Conservation (phyloP, 2,113 vertebrate species). For the Hypocryptadius cinnamomeus region DNA sequence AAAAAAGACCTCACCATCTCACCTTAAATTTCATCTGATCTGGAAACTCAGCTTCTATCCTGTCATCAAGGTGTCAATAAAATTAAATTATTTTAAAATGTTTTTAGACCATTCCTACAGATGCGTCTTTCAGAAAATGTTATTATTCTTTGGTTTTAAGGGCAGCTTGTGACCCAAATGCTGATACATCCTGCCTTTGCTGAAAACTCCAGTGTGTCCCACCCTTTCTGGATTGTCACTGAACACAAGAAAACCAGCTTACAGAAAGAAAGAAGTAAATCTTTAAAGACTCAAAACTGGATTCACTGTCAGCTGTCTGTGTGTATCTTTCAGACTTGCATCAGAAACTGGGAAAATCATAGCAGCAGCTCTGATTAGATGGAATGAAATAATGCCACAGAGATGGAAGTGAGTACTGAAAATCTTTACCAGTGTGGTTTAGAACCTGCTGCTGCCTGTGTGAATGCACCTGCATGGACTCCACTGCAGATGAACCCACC, state of each 20-base stretch:
- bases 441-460: neutral
- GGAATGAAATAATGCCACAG: neutral
- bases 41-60: neutral
- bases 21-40: neutral
- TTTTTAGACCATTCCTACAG: neutral
- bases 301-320: neutral
- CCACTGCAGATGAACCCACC: neutral
- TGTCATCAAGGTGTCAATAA: neutral
- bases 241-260: neutral
- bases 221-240: neutral
- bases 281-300: neutral
- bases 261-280: neutral
- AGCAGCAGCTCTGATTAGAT: neutral
- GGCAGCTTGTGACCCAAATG: neutral
- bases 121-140: neutral
- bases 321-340: neutral
- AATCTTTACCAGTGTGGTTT: neutral
- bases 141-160: neutral
- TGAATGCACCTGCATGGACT: neutral
- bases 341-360: neutral
- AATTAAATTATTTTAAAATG: neutral
- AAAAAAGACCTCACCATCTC: neutral
- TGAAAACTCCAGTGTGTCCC: neutral
- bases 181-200: neutral
- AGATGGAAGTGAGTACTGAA: neutral